Evolutionary conservation across 2,797 vertebrate species (phyloP), one percentile per base, ranked within the genome.

Genomic region (Cirrhinus mrigala): DNA sequence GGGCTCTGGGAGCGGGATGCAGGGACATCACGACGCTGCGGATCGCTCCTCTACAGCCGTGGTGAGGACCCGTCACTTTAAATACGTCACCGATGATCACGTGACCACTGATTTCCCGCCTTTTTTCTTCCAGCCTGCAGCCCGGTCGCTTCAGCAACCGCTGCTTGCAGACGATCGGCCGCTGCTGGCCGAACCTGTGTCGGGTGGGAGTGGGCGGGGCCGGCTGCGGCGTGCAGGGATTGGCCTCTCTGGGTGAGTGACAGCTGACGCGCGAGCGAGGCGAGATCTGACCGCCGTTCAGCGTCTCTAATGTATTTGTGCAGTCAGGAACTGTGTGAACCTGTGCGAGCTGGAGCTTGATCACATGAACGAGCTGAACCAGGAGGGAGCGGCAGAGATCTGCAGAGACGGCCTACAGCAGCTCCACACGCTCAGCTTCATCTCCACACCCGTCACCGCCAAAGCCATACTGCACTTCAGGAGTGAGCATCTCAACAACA

Each of bases 1-100:
- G 97, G 98, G 97, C 97, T 9, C 93, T 98, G 27, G 97, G 97
- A 1, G 97, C 98, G 0, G 98, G 97, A 85, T 99, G 97, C 93
- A 95, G 97, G 91, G 96, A 96, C 93, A 97, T 98, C 85, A 95
- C 95, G 88, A 97, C 95, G 90, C 94, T 98, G 52, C 96, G 97
- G 91, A 96, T 98, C 62, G 96, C 97, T 0, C 97, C 98, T 2
- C 92, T 96, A 62, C 95, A 97, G 64, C 97, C 97, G 0, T 97
- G 97, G 97, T 98, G 91, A 96, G 96, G 18, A 15, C 29, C 58
- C 16, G 6, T 66, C 62, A 33, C 20, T 60, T 44, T 74, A 8
- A 60, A 24, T 82, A 24, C 5, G 1, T 14, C 58, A 27, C 0
- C 12, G 24, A 2, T 62, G 24, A 62, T 62, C 44, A 44, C 40